A percentile compares a stretch with the other conserved stretches of the same genome.
phyloP scores from a whole-genome alignment of 2,888 invertebrate genomes.

The Epiblema foenella region DNA sequence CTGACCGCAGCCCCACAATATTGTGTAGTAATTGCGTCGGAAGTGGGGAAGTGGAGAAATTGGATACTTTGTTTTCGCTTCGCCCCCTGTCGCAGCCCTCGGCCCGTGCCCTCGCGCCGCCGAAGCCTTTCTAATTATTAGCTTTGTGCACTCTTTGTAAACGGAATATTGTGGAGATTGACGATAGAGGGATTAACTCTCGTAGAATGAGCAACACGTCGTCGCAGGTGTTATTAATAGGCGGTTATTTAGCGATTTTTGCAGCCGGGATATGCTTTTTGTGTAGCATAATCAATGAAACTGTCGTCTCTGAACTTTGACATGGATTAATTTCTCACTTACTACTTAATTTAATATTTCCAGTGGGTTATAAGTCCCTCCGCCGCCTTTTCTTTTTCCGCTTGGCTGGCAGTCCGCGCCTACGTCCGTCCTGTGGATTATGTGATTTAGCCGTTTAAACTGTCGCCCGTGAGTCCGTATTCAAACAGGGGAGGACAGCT shows the following conservation, averaged over 20 bases:
- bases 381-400: constrained; percentile 58
- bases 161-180: constrained; percentile 53
- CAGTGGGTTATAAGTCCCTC: constrained; percentile 48
- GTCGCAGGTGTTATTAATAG: constrained; percentile 2
- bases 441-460: constrained; percentile 76
- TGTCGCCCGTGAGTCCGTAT: constrained; percentile 59
- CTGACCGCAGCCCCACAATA: constrained; percentile 67
- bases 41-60: constrained; percentile 80
- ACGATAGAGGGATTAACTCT: constrained; percentile 46
- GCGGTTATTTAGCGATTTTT: constrained; percentile 8
- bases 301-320: constrained; percentile 1
- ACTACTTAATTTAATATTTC: constrained; percentile 37
- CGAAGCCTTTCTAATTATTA: constrained; percentile 79
- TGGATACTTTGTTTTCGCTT: constrained; percentile 77
- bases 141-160: constrained; percentile 61
- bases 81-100: constrained; percentile 58
- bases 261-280: neutral
- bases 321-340: constrained; percentile 52
- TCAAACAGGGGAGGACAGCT: constrained; percentile 68
- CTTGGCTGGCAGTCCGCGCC: constrained; percentile 63
- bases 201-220: constrained; percentile 25
- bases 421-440: constrained; percentile 75
- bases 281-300: neutral
- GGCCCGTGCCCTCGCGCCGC: constrained; percentile 55
- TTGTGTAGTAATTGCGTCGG: constrained; percentile 79